phyloP scores from a whole-genome alignment of 2,113 vertebrate species.

The Melospiza melodia region DNA sequence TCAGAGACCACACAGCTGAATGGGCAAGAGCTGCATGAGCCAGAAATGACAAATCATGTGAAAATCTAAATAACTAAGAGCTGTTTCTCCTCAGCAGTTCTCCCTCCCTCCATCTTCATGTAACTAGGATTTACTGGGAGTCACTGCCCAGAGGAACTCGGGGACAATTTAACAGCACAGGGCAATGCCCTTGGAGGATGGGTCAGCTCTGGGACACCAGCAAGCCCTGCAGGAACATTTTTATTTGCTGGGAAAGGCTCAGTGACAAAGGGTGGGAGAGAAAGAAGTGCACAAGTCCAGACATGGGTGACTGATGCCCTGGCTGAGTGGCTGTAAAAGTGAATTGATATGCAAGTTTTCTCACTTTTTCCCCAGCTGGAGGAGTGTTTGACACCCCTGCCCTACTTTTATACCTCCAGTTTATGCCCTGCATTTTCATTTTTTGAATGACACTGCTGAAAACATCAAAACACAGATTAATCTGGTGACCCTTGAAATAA shows the following conservation, averaged over 20 bases:
- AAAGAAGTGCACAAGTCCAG: background rate
- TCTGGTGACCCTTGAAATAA: background rate
- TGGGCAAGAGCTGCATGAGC: background rate
- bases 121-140: background rate
- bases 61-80: background rate
- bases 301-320: fast-evolving
- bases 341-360: background rate
- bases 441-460: background rate
- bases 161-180: background rate
- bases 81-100: background rate
- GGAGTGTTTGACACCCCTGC: background rate
- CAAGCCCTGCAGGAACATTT: background rate
- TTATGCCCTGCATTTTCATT: background rate
- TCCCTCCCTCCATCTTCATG: background rate
- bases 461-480: background rate
- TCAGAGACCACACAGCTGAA: background rate
- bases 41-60: background rate
- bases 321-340: background rate
- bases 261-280: background rate
- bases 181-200: background rate
- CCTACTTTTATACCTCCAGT: background rate
- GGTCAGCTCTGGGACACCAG: background rate
- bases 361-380: background rate
- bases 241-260: background rate
- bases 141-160: background rate